Base-by-base conservation (phyloP, 2,797 vertebrate species). In the Pipistrellus kuhlii region DNA sequence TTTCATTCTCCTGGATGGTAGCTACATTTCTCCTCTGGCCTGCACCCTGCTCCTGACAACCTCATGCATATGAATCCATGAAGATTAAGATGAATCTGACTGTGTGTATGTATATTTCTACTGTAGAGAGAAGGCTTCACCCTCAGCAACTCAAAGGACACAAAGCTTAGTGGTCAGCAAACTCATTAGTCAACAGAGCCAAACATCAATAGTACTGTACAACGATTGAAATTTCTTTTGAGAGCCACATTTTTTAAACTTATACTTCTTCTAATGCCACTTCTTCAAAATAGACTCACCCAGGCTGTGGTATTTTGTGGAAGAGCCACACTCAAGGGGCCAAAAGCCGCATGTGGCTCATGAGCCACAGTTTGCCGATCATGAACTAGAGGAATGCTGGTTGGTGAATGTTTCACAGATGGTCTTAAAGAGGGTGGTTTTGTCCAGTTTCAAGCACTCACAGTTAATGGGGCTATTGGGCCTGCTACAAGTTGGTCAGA, bases 101-200 rank as follows among this genome's bases (percentile, higher is more conserved):
- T 25, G 25, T 0, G 8, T 14, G 6, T 7, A 23, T 32, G 35
- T 5, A 1, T 57, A 51, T 4, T 18, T 71, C 11, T 30, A 57
- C 55, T 55, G 25, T 23, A 11, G 35, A 77, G 66, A 41, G 23
- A 80, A 73, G 27, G 5, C 30, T 73, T 94, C 27, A 15, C 72
- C 41, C 76, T 75, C 6, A 82, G 41, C 73, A 23, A 44, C 57
- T 86, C 59, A 85, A 84, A 94, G 41, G 32, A 93, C 81, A 84
- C 20, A 27, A 2, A 86, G 23, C 38, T 41, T 41, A 41, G 38
- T 41, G 38, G 38, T 41, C 38, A 41, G 38, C 5, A 41, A 41
- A 41, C 38, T 41, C 38, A 41, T 41, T 41, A 41, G 38, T 41
- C 38, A 41, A 41, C 38, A 41, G 38, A 41, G 38, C 38, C 38